These are phyloP conservation scores for Pleuronectes platessa DNA, from an alignment of 2,113 vertebrate species.

Conservation along the genomic window DNA sequence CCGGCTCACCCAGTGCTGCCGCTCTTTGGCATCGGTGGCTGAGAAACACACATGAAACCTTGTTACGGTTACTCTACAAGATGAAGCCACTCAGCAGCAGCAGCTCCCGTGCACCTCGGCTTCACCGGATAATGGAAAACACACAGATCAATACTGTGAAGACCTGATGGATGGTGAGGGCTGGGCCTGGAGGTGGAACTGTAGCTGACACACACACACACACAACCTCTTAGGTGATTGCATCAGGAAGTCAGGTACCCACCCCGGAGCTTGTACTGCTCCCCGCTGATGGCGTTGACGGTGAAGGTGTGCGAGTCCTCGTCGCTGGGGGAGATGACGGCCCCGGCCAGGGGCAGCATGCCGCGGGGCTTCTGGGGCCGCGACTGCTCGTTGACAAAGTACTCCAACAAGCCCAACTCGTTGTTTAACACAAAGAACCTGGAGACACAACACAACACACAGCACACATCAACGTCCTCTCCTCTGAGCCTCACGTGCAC, in stretches of 20 bases:
- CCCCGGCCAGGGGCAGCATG: conserved; percentile 92
- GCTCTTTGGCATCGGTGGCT: conserved; percentile 96
- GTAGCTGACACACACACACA: background rate
- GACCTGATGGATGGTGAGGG: conserved; percentile 50
- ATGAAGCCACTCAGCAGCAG: too few species aligned
- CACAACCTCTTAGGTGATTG: too few species aligned
- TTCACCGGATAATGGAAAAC: conserved; percentile 62
- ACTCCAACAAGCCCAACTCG: conserved; percentile 94
- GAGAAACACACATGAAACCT: conserved; percentile 21
- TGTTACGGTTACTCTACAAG: background rate
- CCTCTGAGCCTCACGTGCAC: too few species aligned
- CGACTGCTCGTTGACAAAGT: conserved; percentile 97
- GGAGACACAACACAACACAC: conserved; percentile 16
- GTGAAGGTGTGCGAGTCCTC: conserved; percentile 98
- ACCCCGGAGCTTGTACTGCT: conserved; percentile 99
- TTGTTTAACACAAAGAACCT: conserved; percentile 99
- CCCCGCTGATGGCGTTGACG: conserved; percentile 96
- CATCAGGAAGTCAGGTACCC: conserved; percentile 22
- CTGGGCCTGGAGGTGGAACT: background rate
- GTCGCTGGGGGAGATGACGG: conserved; percentile 98
- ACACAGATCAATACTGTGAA: conserved; percentile 63
- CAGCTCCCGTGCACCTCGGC: too few species aligned
- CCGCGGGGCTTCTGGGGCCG: conserved; percentile 94
- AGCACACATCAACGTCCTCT: too few species aligned
- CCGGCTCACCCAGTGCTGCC: conserved; percentile 98